Evolutionary conservation across 2,888 invertebrate genomes (phyloP), one percentile per base, ranked within the genome.

Genomic region (Agriopis aurantiaria): DNA sequence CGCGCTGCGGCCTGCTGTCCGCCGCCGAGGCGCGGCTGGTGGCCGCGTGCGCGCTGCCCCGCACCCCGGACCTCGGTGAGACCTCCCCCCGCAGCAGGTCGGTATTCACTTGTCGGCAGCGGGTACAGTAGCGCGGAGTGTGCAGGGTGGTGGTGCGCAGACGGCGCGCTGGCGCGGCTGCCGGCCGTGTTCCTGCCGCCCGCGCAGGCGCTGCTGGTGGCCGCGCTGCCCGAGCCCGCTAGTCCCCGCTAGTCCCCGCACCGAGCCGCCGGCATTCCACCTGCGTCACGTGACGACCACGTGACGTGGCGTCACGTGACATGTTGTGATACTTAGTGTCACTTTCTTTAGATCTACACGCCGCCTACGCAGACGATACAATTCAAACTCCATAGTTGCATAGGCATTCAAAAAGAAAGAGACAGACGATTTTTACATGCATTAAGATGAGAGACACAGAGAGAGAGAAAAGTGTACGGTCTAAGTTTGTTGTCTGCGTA

Each of bases 151-250:
- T 56, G 74, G 41, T 83, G 83, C 72, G 74, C 68, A 45, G 70
- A 72, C 23, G 68, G 78, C 45, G 85, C 85, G 8, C 75, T 86
- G 70, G 78, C 83, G 23, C 85, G 82, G 11, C 82, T 89, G 58
- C 87, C 88, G 8, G 84, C 78, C 52, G 80, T 75, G 68, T 80
- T 89, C 73, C 80, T 80, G 67, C 82, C 84, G 73, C 89, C 88
- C 3, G 78, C 84, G 66, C 88, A 87, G 78, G 88, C 88, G 61
- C 77, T 88, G 68, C 75, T 89, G 61, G 79, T 88, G 45, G 83
- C 87, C 1, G 85, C 84, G 61, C 71, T 81, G 75, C 71, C 56
- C 67, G 66, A 8, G 8, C 17, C 40, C n/a, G n/a, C n/a, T n/a
- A n/a, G n/a, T n/a, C n/a, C n/a, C 49, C 62, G 49, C 45, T 69